These are phyloP conservation scores for Trypoxylon attenuatum DNA, from an alignment of 2,888 invertebrate species.

Conservation along the genomic window DNA sequence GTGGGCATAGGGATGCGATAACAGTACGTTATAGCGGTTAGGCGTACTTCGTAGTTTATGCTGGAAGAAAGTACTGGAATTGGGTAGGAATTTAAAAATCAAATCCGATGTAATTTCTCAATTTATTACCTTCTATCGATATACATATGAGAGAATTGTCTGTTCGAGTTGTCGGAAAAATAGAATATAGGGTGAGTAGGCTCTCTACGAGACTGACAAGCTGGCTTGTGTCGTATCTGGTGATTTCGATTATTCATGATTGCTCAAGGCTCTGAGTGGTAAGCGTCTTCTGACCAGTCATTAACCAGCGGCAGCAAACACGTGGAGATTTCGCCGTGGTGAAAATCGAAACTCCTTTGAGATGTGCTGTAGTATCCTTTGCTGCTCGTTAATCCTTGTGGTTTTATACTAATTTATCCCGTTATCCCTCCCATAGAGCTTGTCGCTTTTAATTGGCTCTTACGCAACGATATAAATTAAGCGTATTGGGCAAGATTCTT, in stretches of 20 bases:
- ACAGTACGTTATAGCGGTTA: not conserved
- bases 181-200: not conserved
- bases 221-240: not conserved
- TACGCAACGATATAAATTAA: conserved; percentile 51
- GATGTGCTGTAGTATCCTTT: conserved; percentile 25
- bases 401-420: conserved; percentile 53
- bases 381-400: conserved; percentile 46
- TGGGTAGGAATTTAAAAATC: too few relatives aligned
- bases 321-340: conserved; percentile 20
- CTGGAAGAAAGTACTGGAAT: not conserved
- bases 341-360: conserved; percentile 33
- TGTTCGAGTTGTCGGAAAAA: not conserved
- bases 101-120: too few relatives aligned
- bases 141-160: not conserved
- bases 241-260: conserved; percentile 54
- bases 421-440: conserved; percentile 35
- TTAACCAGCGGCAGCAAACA: conserved; percentile 35
- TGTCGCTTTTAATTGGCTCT: conserved; percentile 58
- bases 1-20: not conserved
- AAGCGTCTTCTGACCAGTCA: conserved; percentile 27
- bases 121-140: too few relatives aligned
- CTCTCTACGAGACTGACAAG: not conserved
- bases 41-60: too few relatives aligned
- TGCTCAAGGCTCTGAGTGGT: conserved; percentile 31
- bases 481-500: conserved; percentile 29